Evolutionary conservation across 2,797 vertebrate genomes (phyloP).

Genomic region (Phalloptychus januarius): DNA sequence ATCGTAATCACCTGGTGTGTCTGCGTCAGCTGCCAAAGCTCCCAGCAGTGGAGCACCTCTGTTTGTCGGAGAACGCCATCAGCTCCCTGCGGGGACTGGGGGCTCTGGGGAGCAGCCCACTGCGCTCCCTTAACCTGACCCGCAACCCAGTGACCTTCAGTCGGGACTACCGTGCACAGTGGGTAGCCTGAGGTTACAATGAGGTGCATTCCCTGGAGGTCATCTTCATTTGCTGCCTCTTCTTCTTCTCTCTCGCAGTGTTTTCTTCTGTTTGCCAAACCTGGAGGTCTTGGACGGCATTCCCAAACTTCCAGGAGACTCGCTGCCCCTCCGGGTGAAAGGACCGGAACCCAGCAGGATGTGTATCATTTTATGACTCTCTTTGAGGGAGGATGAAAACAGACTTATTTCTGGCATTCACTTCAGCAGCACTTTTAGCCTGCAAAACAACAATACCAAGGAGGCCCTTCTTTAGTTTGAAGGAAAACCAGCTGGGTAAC

Average conservation of each 20-base stretch:
- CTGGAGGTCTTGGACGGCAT: conserved; percentile 91
- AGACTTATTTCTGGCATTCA: neutral
- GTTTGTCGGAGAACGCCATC: conserved; percentile 91
- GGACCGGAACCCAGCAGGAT: conserved; percentile 78
- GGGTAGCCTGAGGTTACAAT: conserved; percentile 40
- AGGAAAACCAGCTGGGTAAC: conserved; percentile 13
- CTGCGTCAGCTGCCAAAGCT: conserved; percentile 93
- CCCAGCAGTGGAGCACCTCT: conserved; percentile 90
- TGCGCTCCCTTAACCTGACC: conserved; percentile 86
- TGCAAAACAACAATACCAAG: neutral
- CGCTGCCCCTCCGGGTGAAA: conserved; percentile 61
- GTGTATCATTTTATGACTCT: conserved; percentile 85
- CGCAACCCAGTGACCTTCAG: conserved; percentile 93
- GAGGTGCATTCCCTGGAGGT: neutral
- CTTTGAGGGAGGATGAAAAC: neutral
- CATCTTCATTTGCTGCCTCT: neutral
- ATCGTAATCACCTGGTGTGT: conserved; percentile 89
- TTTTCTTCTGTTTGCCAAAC: conserved; percentile 95
- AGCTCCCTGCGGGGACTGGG: conserved; percentile 83
- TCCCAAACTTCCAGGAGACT: conserved; percentile 90
- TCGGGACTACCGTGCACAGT: conserved; percentile 89
- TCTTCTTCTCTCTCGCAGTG: conserved; percentile 73
- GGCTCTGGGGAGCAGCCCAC: conserved; percentile 78
- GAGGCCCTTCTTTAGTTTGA: neutral
- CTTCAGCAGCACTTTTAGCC: neutral